Conservation (phyloP, 2,888 invertebrate genomes). For the Helobdella robusta region DNA sequence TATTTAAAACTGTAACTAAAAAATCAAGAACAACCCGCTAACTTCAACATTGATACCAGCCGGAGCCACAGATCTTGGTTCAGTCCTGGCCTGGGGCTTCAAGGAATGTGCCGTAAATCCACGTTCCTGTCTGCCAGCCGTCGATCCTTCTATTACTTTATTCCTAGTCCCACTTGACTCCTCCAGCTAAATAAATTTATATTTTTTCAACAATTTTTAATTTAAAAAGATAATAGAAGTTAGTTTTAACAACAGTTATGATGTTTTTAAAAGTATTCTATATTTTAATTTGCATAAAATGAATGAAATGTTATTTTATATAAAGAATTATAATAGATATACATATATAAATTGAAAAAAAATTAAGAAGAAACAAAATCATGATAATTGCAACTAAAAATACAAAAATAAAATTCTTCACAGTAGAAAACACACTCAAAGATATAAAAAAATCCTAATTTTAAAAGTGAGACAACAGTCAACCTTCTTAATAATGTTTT, state of each 20-base stretch:
- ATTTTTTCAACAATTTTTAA: not conserved
- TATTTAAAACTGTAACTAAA: not conserved
- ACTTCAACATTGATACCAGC: constrained; percentile 39
- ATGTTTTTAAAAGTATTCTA: too few species aligned
- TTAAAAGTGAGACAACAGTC: too few species aligned
- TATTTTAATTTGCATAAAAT: too few species aligned
- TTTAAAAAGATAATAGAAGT: not conserved
- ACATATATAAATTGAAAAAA: not conserved
- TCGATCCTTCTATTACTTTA: constrained; percentile 40
- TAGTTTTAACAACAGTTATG: too few species aligned
- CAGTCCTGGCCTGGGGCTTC: constrained; percentile 14
- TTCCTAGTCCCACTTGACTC: constrained; percentile 45
- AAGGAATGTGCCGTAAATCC: constrained; percentile 40
- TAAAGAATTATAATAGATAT: too few species aligned
- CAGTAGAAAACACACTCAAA: too few species aligned
- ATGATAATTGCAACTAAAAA: too few species aligned
- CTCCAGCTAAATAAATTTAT: constrained; percentile 38
- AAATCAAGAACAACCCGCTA: not conserved
- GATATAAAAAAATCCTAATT: too few species aligned
- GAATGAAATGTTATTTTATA: too few species aligned
- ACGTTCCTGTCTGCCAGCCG: constrained; percentile 41
- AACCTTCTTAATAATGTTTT: constrained; percentile 38
- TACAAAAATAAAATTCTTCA: too few species aligned
- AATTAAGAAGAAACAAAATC: not conserved
- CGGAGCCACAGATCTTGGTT: constrained; percentile 36